Evolutionary conservation across 1,140 invertebrate species (phyloP), one percentile per base, ranked within the genome.

Genomic region (Chlorops oryzae): DNA sequence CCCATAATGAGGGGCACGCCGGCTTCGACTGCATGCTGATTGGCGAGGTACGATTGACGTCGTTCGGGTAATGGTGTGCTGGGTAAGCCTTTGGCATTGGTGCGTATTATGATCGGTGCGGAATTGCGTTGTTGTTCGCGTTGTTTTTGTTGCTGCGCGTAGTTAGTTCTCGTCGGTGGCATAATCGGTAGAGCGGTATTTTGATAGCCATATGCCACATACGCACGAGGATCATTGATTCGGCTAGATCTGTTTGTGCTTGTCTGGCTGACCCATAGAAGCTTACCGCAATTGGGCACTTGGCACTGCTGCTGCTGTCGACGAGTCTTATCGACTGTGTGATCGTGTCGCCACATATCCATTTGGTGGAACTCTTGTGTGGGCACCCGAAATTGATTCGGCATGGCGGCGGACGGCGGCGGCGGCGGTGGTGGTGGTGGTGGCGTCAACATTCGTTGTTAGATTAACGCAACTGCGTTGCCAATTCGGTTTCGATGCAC

Each of bases 251-350:
- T 45, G 2, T n/a, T n/a, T n/a, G n/a, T n/a, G n/a, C n/a, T n/a
- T n/a, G n/a, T n/a, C n/a, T 60, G 58, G 37, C 58, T 57, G 28
- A 70, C 21, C 67, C 67, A 70, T 3, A 70, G 54, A 41, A 70
- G 45, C 59, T 70, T 70, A 34, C 67, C 67, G 24, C 67, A 70
- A 47, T 70, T 70, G 35, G 59, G 55, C 45, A 70, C 60, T 32
- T 68, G 61, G 50, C 67, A 70, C 25, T 1, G 13, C 17, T 10
- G 25, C 39, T 23, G 15, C 22, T 41, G 10, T 4, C 6, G 34
- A 35, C 34, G 34, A 35, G 17, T 38, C 17, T 3, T 18, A 23
- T 41, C 13, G 20, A 21, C 39, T 18, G 20, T 13, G 15, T 22
- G n/a, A 15, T 22, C 12, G 7, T 20, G 12, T 13, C 37, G 37